These are phyloP conservation scores for Aphidoletes aphidimyza DNA, from an alignment of 2,888 invertebrate species.

Conservation along the genomic window DNA sequence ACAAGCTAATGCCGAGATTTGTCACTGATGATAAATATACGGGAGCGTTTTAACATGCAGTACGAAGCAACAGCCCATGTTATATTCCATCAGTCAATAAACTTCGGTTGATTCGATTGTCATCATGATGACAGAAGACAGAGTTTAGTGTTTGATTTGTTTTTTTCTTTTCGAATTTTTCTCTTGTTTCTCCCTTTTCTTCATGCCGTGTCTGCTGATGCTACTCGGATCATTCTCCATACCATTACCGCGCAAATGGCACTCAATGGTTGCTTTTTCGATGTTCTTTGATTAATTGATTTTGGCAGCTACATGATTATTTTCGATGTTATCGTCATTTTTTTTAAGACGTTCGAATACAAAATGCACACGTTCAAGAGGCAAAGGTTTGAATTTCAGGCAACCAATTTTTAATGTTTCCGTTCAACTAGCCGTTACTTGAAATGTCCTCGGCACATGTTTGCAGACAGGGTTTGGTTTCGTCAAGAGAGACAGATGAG, in stretches of 20 bases:
- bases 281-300: conserved; percentile 51
- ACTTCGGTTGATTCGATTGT: conserved; percentile 32
- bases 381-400: not conserved
- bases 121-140: not conserved
- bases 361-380: conserved; percentile 15
- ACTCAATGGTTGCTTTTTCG: too few species aligned
- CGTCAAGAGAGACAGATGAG: too few species aligned
- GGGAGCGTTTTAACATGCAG: conserved; percentile 5
- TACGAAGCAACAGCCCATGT: not conserved
- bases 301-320: conserved; percentile 9
- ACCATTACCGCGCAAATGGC: too few species aligned
- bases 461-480: too few species aligned
- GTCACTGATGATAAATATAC: not conserved
- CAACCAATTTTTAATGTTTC: not conserved
- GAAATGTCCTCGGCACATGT: too few species aligned
- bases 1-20: not conserved
- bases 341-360: conserved; percentile 9
- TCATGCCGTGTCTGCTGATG: not conserved
- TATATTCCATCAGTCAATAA: conserved; percentile 18
- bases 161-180: not conserved
- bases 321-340: not conserved
- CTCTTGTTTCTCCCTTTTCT: not conserved
- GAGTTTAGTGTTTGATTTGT: not conserved
- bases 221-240: too few species aligned
- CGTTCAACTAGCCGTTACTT: too few species aligned